Evolutionary conservation across 2,797 vertebrate genomes (phyloP).

Genomic region (Trachurus trachurus): DNA sequence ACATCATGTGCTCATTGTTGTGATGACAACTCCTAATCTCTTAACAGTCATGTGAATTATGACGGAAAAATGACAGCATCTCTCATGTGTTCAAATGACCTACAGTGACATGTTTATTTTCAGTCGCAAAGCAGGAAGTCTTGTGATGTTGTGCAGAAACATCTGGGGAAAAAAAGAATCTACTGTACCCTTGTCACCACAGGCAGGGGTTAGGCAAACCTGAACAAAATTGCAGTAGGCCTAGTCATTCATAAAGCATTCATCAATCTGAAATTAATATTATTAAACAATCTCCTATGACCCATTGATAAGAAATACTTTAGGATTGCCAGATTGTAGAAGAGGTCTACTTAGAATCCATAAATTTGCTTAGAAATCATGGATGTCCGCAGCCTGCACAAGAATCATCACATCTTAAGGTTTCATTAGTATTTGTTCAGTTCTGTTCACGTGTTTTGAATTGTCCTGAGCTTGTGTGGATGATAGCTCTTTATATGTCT

Average conservation of each 20-base stretch:
- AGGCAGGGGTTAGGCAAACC: neutral
- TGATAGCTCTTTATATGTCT: neutral
- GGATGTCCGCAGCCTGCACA: no score
- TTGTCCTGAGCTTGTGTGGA: neutral
- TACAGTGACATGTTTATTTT: neutral
- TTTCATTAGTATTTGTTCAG: no score
- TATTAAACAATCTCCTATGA: neutral
- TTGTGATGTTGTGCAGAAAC: neutral
- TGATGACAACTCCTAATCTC: neutral
- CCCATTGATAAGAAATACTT: no score
- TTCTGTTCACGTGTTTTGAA: neutral
- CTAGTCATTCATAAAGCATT: no score
- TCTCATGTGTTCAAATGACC: neutral
- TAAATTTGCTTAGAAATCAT: no score
- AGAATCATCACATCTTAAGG: no score
- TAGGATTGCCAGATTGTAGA: no score
- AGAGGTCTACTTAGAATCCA: no score
- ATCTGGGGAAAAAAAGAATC: no score
- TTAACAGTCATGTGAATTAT: neutral
- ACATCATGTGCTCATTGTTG: neutral
- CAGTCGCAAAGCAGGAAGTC: neutral
- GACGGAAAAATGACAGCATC: slow-evolving; percentile 3
- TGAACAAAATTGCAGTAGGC: no score
- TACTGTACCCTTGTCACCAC: neutral
- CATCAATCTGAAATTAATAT: no score